phyloP scores from a whole-genome alignment of 92 coral and sea anemone genomes.

The Palythoa heliodiscus region DNA sequence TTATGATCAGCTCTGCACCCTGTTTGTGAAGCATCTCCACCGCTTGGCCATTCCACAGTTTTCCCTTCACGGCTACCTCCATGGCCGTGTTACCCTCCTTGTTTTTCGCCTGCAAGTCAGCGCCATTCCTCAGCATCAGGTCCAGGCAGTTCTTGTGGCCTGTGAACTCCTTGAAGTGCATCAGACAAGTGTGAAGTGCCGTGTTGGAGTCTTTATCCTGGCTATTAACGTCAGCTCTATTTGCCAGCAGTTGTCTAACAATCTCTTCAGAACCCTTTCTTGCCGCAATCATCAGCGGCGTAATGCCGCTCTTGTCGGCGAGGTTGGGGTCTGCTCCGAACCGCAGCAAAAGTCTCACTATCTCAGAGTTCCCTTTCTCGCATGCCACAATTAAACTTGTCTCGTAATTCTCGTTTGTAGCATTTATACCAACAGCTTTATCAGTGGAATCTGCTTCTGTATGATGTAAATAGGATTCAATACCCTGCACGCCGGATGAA shows the following conservation, averaged over 20 bases:
- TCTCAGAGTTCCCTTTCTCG: slow-evolving; percentile 74
- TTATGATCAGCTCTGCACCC: slow-evolving; percentile 70
- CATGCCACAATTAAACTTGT: slow-evolving; percentile 84
- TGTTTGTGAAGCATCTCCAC: slow-evolving; percentile 73
- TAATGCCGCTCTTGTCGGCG: slow-evolving; percentile 71
- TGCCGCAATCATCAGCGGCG: slow-evolving; percentile 73
- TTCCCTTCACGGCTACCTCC: slow-evolving; percentile 66
- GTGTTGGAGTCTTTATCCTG: slow-evolving; percentile 75
- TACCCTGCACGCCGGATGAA: slow-evolving; percentile 21
- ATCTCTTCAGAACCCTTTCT: slow-evolving; percentile 79
- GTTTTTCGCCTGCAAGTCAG: slow-evolving; percentile 62
- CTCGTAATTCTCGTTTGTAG: slow-evolving; percentile 68
- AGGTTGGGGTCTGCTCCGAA: slow-evolving; percentile 72
- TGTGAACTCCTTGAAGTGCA: slow-evolving; percentile 68
- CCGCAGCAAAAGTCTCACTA: slow-evolving; percentile 66
- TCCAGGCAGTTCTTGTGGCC: slow-evolving; percentile 82
- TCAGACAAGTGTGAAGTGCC: slow-evolving; percentile 74
- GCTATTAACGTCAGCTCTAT: slow-evolving; percentile 59
- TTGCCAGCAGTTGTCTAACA: slow-evolving; percentile 63
- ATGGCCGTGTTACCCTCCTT: slow-evolving; percentile 65
- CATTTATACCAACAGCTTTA: slow-evolving; percentile 51
- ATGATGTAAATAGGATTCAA: neutral
- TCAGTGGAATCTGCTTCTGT: slow-evolving; percentile 2
- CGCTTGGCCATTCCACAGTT: slow-evolving; percentile 77
- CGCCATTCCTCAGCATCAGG: slow-evolving; percentile 63